Base-by-base conservation (phyloP, 2,113 vertebrate species). In the Notiomystis cincta region DNA sequence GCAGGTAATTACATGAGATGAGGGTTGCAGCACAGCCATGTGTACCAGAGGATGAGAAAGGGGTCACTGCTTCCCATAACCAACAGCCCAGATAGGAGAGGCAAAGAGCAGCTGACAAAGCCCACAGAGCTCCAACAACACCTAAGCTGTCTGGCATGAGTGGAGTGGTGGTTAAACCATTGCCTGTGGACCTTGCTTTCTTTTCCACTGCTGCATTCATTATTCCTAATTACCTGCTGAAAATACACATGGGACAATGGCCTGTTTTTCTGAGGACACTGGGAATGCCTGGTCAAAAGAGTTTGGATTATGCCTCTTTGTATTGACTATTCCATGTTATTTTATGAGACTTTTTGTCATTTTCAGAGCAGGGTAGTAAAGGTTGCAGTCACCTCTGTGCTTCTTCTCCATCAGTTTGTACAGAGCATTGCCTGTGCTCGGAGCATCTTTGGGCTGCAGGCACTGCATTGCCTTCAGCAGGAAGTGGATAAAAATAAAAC, bases 231-330 rank as follows among this genome's bases (percentile, higher is more conserved):
- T 64, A 56, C 28, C 23, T 25, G 10, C 81, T 87, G n/a, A 27
- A 87, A 85, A 37, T 19, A 8, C 24, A 8, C 3, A 2, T 0
- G 0, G 22, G 37, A 30, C 6, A 10, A 7, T 28, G 24, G n/a
- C 28, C 21, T 58, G 14, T 80, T 93, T 65, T 70, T 82, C n/a
- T 72, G 76, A 77, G 47, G 78, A 31, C 0, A 0, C 27, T 64
- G 44, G 27, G 27, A 60, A 42, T 9, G 3, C 28, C 42, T 71
- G 24, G 6, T 53, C 53, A 27, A 30, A 89, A 76, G 25, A 47
- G 21, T 60, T 44, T 51, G 44, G 7, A 30, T 72, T 79, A 33
- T 65, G 24, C 5, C 15, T 69, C 24, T 25, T 79, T 35, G 13
- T 47, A 53, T 37, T 47, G 73, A 65, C 37, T 76, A 93, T 73